Base-by-base conservation (phyloP, 1,140 invertebrate species). In the Drosophila baimaii region DNA sequence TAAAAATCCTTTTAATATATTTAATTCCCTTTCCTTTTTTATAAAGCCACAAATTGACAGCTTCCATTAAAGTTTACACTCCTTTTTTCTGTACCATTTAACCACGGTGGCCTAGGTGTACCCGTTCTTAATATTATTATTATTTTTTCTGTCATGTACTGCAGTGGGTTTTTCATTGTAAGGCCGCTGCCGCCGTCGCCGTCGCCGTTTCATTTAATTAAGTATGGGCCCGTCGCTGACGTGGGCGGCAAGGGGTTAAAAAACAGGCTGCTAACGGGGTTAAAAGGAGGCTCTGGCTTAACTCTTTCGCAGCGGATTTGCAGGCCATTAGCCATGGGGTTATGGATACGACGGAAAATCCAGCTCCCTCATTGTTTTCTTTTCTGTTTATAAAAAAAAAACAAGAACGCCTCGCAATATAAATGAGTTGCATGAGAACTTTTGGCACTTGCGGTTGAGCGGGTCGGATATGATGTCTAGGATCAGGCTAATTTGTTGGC, bases 121-220 rank as follows among this genome's bases (percentile, higher is more conserved):
- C 5, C 56, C 66, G 17, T 46, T n/a, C 2, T 64, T 61, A 21
- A 33, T 52, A 21, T 25, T 70, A n/a, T 43, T 39, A 52, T 56
- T 39, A 39, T 63, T 56, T 27, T 37, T 43, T 51, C n/a, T 47
- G 9, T 33, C 39, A 49, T 69, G 47, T 51, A 49, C 46, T 52
- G 52, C 63, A 74, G 29, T 46, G 51, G 41, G 58, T 69, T 77
- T 52, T 84, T 73, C 62, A 73, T 77, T 73, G 64, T 63, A 44
- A 55, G 33, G 55, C 55, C 37, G 27, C n/a, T n/a, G n/a, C n/a
- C n/a, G n/a, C 29, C 65, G 44, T 59, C 52, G 35, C 33, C 46
- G 44, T 43, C 47, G 58, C 54, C 84, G 52, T 89, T 79, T 79
- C 79, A 79, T 88, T 88, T 88, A 86, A 86, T 86, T 86, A 86